Base-by-base conservation (phyloP, 2,888 invertebrate species). In the Kuschelorhynchus macadamiae region DNA sequence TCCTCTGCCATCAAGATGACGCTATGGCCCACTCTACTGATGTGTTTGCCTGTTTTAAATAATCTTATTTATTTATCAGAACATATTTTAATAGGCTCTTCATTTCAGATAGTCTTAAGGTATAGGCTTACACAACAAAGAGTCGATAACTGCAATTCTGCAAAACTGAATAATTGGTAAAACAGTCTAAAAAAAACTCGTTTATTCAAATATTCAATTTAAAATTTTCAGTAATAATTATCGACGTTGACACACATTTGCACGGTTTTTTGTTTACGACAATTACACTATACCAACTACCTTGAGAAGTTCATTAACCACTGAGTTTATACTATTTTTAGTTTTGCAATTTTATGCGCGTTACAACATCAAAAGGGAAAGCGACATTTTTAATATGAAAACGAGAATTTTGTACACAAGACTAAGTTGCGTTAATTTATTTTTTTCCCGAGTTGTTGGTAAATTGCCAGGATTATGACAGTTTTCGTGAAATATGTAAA, bases 241-340 rank as follows among this genome's bases (percentile, higher is more conserved):
- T 49, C 50, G 17, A 21, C 50, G 71, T 75, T 75, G 75, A 75
- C 75, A 75, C 71, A 75, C 74, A 74, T 75, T 71, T 63, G 62
- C 64, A 57, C 55, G 30, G 69, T 68, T 72, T 71, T 73, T 72
- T 72, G 71, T 70, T 72, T 69, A 72, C 68, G 59, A 69, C 61
- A 69, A 72, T 71, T 73, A 71, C 72, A 72, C 69, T 62, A 62
- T n/a, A n/a, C 50, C 16, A 64, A 68, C 71, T 73, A 73, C 77
- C 77, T 77, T 77, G 76, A 71, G 69, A 76, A 75, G 77, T 77
- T 77, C 77, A 77, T 76, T 77, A 77, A 76, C 76, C 77, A 76
- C 75, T 56, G 70, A 72, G 52, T 61, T 64, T 73, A 75, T 17
- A 32, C 74, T 76, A 76, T 77, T 76, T 77, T 77, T 75, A 76